phyloP scores from a whole-genome alignment of 2,797 vertebrate genomes.

The Malacoraja senta region DNA sequence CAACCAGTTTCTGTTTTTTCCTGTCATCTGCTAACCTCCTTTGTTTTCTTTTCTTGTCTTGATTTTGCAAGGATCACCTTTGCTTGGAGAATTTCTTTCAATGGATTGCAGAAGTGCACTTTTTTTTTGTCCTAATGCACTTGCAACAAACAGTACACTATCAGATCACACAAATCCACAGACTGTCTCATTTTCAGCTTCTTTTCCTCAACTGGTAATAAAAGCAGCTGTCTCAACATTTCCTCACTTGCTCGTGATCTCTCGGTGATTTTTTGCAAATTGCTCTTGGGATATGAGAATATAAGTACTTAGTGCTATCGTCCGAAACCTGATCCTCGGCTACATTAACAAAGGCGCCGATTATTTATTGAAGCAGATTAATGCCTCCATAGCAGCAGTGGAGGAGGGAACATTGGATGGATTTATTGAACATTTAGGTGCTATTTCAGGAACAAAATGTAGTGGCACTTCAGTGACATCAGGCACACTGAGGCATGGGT shows the following conservation, averaged over 20 bases:
- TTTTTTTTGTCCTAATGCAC: neutral
- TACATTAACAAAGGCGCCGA: neutral
- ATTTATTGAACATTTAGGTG: neutral
- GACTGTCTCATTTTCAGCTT: neutral
- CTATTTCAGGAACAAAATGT: slow-evolving; percentile 3
- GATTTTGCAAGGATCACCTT: neutral
- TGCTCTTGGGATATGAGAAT: neutral
- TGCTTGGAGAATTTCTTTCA: neutral
- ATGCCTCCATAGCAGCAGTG: neutral
- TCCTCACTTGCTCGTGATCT: neutral
- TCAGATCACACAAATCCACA: neutral
- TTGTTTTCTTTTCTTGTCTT: neutral
- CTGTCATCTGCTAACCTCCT: neutral
- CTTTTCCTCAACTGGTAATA: neutral
- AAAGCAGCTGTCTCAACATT: neutral
- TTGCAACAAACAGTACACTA: neutral
- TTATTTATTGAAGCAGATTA: neutral
- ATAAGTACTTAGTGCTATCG: neutral
- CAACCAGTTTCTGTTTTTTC: neutral
- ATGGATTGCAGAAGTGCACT: neutral
- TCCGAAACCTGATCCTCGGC: neutral
- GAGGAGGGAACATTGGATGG: neutral
- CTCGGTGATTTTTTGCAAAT: neutral
- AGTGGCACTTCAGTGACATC: neutral
- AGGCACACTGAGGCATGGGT: neutral